Evolutionary conservation across 2,888 invertebrate genomes (phyloP).

Genomic region (Philhelius pedissequus): DNA sequence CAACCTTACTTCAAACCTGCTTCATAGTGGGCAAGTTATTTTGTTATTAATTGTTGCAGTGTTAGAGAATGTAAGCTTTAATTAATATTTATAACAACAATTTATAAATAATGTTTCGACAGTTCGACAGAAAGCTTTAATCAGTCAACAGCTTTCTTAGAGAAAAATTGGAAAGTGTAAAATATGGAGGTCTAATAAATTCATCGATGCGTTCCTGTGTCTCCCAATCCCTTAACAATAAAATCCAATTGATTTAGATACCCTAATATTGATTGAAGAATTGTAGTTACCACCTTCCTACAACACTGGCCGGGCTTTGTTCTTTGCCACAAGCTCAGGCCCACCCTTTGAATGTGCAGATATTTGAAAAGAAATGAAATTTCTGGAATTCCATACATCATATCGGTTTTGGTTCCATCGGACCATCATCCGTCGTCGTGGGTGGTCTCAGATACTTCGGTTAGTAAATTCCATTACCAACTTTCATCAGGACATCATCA

Average conservation of each 20-base stretch:
- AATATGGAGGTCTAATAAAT: background rate
- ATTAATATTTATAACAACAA: too few species aligned
- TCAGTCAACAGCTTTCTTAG: too few species aligned
- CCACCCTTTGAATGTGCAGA: background rate
- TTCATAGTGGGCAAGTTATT: too few species aligned
- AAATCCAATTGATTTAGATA: background rate
- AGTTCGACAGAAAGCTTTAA: too few species aligned
- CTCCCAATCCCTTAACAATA: too few species aligned
- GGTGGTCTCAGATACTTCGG: background rate
- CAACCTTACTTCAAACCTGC: too few species aligned
- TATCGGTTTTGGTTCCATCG: background rate
- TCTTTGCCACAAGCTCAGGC: background rate
- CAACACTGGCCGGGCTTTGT: background rate
- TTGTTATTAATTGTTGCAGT: too few species aligned
- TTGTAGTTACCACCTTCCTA: background rate
- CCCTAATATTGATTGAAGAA: background rate
- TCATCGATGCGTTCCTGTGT: background rate
- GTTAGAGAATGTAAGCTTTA: too few species aligned
- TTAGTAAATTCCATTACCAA: background rate
- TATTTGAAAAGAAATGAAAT: constrained; percentile 1
- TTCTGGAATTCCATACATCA: background rate
- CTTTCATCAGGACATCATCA: background rate
- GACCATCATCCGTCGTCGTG: background rate
- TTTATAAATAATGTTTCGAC: too few species aligned
- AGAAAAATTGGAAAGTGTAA: too few species aligned